Percentiles rank a stretch among this genome's conserved stretches.
These are phyloP conservation scores for Drosophila sucinea DNA, from an alignment of 1,140 invertebrate genomes.

Conservation along the genomic window DNA sequence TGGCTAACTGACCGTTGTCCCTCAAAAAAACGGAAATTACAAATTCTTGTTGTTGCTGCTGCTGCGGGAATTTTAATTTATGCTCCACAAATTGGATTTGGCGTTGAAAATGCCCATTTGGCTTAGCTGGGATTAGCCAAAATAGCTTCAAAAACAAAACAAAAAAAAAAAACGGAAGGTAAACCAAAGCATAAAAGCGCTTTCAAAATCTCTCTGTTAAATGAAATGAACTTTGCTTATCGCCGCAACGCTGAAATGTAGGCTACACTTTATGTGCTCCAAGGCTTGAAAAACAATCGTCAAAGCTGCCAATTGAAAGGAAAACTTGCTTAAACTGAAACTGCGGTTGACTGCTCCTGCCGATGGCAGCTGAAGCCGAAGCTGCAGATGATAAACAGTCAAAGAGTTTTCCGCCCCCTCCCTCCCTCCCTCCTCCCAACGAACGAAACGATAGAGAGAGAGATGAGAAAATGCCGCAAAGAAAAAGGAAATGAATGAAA, in stretches of 20 bases:
- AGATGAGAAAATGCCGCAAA: conserved; percentile 9
- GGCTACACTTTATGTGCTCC: conserved; percentile 60
- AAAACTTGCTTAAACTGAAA: conserved; percentile 9
- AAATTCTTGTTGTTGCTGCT: conserved; percentile 48
- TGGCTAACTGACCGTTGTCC: conserved; percentile 28
- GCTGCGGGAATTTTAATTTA: conserved; percentile 67
- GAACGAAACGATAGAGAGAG: no score
- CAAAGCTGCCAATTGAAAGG: conserved; percentile 33
- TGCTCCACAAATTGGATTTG: conserved; percentile 71
- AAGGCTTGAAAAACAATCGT: conserved; percentile 40
- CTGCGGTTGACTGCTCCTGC: conserved; percentile 25
- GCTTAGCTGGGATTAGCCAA: conserved; percentile 73
- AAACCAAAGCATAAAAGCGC: conserved; percentile 4
- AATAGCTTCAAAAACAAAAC: conserved; percentile 19
- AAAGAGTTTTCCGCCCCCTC: conserved; percentile 16
- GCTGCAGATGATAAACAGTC: conserved; percentile 69
- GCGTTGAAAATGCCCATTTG: conserved; percentile 60
- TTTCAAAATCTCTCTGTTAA: conserved; percentile 27
- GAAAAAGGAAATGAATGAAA: conserved; percentile 29
- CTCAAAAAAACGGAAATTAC: conserved; percentile 61
- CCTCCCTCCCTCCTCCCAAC: no score
- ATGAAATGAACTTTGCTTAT: conserved; percentile 56
- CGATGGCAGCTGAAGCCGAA: conserved; percentile 21
- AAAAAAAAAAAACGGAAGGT: no score
- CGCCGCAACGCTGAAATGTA: conserved; percentile 58